Evolutionary conservation across 2,888 invertebrate species (phyloP).

Genomic region (Andrena marginata): DNA sequence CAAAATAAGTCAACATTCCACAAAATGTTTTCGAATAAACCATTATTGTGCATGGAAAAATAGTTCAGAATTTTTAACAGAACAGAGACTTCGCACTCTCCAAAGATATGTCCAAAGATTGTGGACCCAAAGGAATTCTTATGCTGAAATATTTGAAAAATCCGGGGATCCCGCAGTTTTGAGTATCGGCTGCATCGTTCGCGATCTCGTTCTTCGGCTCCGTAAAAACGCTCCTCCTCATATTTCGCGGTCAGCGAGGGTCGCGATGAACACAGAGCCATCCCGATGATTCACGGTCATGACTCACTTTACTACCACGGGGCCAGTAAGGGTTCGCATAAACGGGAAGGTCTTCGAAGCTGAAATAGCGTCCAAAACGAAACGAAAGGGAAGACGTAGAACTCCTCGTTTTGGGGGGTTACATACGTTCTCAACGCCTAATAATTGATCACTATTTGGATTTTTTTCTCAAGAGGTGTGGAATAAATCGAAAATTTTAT

Average conservation of each 20-base stretch:
- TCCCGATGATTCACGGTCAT: conserved; percentile 70
- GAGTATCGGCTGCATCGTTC: not conserved
- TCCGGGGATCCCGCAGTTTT: not conserved
- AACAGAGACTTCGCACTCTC: not conserved
- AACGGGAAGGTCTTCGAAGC: conserved; percentile 36
- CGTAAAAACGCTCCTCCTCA: conserved; percentile 56
- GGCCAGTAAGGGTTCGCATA: conserved; percentile 42
- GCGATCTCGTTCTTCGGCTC: conserved; percentile 42
- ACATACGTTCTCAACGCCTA: too few species aligned
- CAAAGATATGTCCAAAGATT: not conserved
- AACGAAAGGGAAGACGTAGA: not conserved
- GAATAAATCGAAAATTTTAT: too few species aligned
- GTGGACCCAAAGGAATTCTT: not conserved
- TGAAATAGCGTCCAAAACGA: conserved; percentile 13
- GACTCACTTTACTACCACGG: conserved; percentile 65
- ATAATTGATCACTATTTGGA: too few species aligned
- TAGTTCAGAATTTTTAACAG: not conserved
- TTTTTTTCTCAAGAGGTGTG: too few species aligned
- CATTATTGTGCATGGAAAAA: not conserved
- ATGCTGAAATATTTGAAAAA: not conserved
- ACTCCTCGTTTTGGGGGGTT: not conserved
- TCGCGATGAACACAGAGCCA: conserved; percentile 67
- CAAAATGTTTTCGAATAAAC: not conserved
- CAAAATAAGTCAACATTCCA: not conserved
- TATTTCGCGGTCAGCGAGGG: conserved; percentile 69